These are phyloP conservation scores for Hirtodrosophila cameraria DNA, from an alignment of 2,888 invertebrate genomes.

Conservation along the genomic window DNA sequence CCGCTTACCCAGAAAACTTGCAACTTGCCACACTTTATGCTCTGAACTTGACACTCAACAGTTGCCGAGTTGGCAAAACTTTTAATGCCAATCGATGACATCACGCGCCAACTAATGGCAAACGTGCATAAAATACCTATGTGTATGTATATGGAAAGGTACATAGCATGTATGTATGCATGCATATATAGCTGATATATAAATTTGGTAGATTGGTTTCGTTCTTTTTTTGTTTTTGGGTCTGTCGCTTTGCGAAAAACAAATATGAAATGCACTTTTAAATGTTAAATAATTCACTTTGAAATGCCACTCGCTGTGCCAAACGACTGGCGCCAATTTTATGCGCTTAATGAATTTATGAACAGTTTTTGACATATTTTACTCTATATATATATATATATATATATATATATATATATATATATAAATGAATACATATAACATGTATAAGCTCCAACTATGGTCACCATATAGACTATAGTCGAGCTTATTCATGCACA, in stretches of 20 bases:
- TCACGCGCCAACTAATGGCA: slow-evolving; percentile 62
- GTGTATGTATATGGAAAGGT: slow-evolving; percentile 22
- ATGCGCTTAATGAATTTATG: slow-evolving; percentile 66
- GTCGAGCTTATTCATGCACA: slow-evolving; percentile 9
- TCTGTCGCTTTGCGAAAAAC: slow-evolving; percentile 43
- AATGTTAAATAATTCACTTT: slow-evolving; percentile 63
- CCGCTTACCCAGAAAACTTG: slow-evolving; percentile 49
- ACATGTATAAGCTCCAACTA: too few species aligned
- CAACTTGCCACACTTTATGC: slow-evolving; percentile 24
- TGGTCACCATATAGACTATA: neutral
- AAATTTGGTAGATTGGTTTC: slow-evolving; percentile 32
- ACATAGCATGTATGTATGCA: neutral
- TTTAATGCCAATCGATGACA: slow-evolving; percentile 51
- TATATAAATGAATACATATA: too few species aligned
- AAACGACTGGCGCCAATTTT: slow-evolving; percentile 46
- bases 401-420: neutral
- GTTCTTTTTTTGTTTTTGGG: too few species aligned
- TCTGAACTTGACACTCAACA: slow-evolving; percentile 61
- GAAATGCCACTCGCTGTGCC: slow-evolving; percentile 41
- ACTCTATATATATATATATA: slow-evolving; percentile 10
- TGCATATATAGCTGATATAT: neutral
- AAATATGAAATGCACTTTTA: slow-evolving; percentile 61
- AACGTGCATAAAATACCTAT: slow-evolving; percentile 57
- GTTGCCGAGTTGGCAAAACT: slow-evolving; percentile 19
- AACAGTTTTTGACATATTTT: slow-evolving; percentile 66